Evolutionary conservation across 2,888 invertebrate species (phyloP), one percentile per base, ranked within the genome.

Genomic region (Thymelicus lineola): DNA sequence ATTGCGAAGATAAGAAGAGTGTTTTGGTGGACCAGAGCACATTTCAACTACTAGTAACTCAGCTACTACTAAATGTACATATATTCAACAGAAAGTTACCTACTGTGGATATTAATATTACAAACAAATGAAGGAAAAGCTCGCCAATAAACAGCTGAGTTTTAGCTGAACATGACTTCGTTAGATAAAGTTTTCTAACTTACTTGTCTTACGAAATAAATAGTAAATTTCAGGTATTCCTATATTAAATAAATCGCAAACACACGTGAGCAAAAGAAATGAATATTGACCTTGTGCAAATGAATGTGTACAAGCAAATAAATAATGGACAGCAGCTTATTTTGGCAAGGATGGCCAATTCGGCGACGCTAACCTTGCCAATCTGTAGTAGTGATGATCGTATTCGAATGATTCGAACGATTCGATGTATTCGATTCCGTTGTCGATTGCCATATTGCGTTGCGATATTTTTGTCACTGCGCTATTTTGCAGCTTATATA

Each of bases 271-370:
- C 48, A 50, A 15, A 62, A 61, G n/a, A 17, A 55, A 36, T 62
- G 55, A 62, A 14, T 69, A 48, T 15, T 66, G 72, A 70, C 70
- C 73, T 74, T 72, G 71, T 66, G 60, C 42, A 58, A 66, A 55
- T 53, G 73, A 73, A 66, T 71, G 65, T 75, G 61, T 72, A 72
- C 66, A 76, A 76, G 77, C 72, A 76, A 77, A 76, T 71, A 75
- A 80, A 79, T 77, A 75, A 78, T 75, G 71, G 75, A 68, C 66
- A 78, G 72, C 75, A 79, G 76, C 82, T 80, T 79, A 82, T 79
- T 84, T 87, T 80, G 82, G 87, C 80, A 83, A 86, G 87, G 85
- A 87, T 88, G 88, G 82, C 76, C 82, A 79, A 83, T 84, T 69
- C 63, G 48, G 58, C 74, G 72, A 69, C 71, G 74, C 62, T 76